Evolutionary conservation across 1,140 invertebrate genomes (phyloP).

Genomic region (Euura lappo): DNA sequence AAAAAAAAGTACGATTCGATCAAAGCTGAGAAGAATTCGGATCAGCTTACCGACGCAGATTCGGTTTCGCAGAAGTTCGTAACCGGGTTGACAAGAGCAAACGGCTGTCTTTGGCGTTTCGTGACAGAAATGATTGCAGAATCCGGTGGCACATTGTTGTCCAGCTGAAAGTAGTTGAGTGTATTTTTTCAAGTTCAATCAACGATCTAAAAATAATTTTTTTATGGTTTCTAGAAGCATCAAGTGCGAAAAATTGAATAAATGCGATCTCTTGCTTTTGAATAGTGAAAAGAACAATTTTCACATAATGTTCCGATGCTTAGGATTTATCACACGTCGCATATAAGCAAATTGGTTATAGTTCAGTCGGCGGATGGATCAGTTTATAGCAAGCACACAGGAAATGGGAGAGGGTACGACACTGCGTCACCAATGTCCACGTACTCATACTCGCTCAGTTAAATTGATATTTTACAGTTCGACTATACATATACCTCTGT

Average conservation of each 20-base stretch:
- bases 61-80: constrained; percentile 69
- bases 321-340: too few species aligned
- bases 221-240: too few species aligned
- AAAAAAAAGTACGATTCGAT: constrained; percentile 53
- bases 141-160: constrained; percentile 16
- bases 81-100: constrained; percentile 78
- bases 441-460: neutral
- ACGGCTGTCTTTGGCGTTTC: constrained; percentile 69
- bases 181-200: too few species aligned
- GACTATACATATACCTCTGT: constrained; percentile 33
- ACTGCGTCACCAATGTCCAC: neutral
- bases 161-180: constrained; percentile 19
- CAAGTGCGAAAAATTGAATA: too few species aligned
- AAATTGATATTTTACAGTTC: constrained; percentile 17
- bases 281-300: too few species aligned
- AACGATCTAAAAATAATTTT: too few species aligned
- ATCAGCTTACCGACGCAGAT: constrained; percentile 72
- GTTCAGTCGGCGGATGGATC: too few species aligned
- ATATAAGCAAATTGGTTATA: too few species aligned
- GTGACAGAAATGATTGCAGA: constrained; percentile 34
- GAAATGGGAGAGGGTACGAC: neutral
- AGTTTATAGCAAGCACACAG: neutral
- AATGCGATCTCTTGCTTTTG: too few species aligned
- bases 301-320: too few species aligned
- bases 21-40: constrained; percentile 42